A percentile compares a stretch with the other conserved stretches of the same genome.
Evolutionary conservation across 2,797 vertebrate genomes (phyloP).

Genomic region (Halcyon smyrnensis): DNA sequence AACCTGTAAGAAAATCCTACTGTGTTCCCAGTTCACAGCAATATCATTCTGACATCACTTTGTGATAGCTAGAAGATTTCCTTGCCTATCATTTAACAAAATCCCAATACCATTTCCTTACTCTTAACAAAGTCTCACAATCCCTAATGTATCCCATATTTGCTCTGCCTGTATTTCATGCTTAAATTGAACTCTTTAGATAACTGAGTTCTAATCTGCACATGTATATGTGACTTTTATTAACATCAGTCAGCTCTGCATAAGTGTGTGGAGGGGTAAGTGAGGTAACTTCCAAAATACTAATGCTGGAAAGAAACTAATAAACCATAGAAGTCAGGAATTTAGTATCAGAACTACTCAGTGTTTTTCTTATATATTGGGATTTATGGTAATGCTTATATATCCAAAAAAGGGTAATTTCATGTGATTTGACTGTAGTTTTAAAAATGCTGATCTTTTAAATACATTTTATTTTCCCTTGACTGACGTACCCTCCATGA

Average conservation of each 20-base stretch:
- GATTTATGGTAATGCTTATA: neutral
- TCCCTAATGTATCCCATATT: conserved; percentile 53
- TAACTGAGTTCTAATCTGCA: conserved; percentile 33
- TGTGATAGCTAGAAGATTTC: conserved; percentile 68
- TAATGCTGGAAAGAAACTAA: neutral
- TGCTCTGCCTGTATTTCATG: conserved; percentile 36
- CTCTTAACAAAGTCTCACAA: conserved; percentile 63
- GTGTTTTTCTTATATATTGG: neutral
- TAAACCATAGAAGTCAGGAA: neutral
- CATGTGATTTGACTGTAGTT: neutral
- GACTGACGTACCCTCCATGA: neutral
- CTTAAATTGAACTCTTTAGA: conserved; percentile 57
- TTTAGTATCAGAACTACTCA: neutral
- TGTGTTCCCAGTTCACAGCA: conserved; percentile 70
- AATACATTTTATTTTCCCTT: neutral
- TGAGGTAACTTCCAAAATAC: neutral
- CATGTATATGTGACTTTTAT: neutral
- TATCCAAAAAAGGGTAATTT: neutral
- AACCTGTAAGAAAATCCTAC: conserved; percentile 76
- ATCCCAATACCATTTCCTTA: conserved; percentile 64
- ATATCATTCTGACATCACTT: conserved; percentile 74
- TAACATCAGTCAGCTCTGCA: neutral
- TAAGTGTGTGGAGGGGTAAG: neutral
- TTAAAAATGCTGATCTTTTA: neutral
- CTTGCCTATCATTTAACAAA: conserved; percentile 71